Conservation (phyloP, 2,888 invertebrate genomes). For the Caenorhabditis sp. region DNA sequence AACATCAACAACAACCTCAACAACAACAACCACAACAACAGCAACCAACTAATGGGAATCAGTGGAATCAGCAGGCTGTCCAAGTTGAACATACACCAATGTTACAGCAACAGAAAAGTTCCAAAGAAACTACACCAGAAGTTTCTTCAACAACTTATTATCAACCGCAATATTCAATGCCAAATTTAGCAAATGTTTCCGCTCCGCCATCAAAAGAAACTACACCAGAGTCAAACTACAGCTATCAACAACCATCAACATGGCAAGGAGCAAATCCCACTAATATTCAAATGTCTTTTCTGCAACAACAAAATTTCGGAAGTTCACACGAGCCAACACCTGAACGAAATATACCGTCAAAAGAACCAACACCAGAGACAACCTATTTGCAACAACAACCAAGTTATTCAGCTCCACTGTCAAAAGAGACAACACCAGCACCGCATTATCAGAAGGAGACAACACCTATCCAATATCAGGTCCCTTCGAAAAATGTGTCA, state of each 20-base stretch:
- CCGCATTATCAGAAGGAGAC: no score
- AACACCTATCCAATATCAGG: no score
- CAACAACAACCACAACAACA: constrained; percentile 9
- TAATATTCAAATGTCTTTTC: not conserved
- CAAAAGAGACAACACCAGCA: no score
- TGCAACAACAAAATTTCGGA: not conserved
- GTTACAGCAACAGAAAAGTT: not conserved
- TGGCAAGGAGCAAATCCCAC: not conserved
- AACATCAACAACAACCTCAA: constrained; percentile 10
- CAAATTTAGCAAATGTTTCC: not conserved
- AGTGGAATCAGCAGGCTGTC: constrained; percentile 7
- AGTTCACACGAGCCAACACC: no score
- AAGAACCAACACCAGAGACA: not conserved
- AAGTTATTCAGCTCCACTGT: not conserved
- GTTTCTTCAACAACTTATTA: no score
- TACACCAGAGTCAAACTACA: not conserved
- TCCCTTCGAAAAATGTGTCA: no score
- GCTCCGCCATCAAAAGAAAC: not conserved
- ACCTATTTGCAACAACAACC: not conserved
- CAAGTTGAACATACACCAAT: constrained; percentile 4
- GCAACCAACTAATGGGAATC: not conserved
- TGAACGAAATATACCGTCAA: not conserved
- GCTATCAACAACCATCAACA: not conserved
- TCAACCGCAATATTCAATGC: not conserved
- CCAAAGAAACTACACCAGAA: not conserved